Evolutionary conservation across 1,140 invertebrate species (phyloP), one percentile per base, ranked within the genome.

Genomic region (Psilanteris sp.): DNA sequence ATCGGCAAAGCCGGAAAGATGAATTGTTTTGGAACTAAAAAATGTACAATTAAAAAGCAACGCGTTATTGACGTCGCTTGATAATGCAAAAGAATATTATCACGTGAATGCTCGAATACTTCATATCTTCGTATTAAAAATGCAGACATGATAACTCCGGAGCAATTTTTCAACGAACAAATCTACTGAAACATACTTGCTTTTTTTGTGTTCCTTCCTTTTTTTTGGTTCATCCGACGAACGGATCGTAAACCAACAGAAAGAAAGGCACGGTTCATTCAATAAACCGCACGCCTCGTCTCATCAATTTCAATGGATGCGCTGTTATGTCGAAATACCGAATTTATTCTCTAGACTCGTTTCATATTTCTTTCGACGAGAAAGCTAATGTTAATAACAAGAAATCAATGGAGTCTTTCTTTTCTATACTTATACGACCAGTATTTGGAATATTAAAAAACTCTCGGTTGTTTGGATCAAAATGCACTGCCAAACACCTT

Each of bases 11-110:
- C 20, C 11, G 18, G 26, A 54, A 54, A 50, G 66, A 71, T 27
- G 46, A 41, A 71, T 55, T 67, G 62, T 67, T 55, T 67, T 16
- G 22, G 15, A 32, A 15, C 16, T 29, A 67, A 67, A 66, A 67
- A 55, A 36, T 54, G 34, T 18, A 41, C 31, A 15, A 29, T 0
- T 46, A 67, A 55, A 55, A 67, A 37, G 39, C 32, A n/a, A 46
- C 43, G 4, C 8, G 46, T 54, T 43, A 54, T 66, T 32, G 36
- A 64, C 43, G 1, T 10, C 9, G 13, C 8, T 11, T n/a, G n/a
- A n/a, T 9, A 7, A 32, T 26, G 1, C 6, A 16, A 32, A 11
- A n/a, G n/a, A 9, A 15, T 15, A 36, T 36, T 48, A 34, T 32
- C 16, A 34, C 9, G 3, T 8, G 6, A 41, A 13, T 32, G 16